phyloP scores from a whole-genome alignment of 2,797 vertebrate genomes.

The Sebastes taczanowskii region DNA sequence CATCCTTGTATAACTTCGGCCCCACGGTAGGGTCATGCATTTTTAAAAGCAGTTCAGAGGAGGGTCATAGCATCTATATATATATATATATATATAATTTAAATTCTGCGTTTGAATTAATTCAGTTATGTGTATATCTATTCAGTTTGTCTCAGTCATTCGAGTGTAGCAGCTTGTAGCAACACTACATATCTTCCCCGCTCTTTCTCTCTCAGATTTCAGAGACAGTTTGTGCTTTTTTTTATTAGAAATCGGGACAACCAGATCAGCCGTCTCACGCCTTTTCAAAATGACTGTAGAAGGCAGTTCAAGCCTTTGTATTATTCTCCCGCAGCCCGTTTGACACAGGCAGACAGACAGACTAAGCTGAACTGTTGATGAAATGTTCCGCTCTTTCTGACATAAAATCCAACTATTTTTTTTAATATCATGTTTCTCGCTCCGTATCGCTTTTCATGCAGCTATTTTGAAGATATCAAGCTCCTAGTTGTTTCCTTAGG shows the following conservation, averaged over 20 bases:
- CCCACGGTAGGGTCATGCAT: constrained; percentile 42
- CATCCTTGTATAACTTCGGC: constrained; percentile 62
- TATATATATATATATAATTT: neutral
- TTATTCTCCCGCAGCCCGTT: neutral
- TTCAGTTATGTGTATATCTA: neutral
- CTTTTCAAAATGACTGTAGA: neutral
- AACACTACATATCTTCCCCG: neutral
- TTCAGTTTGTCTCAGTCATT: neutral
- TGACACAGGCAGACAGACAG: neutral
- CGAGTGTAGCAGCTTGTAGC: neutral
- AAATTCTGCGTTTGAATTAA: constrained; percentile 14
- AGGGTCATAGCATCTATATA: constrained; percentile 47
- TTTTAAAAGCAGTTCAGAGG: constrained; percentile 62
- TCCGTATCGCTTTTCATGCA: neutral
- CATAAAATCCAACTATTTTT: constrained; percentile 1
- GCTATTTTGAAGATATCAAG: neutral
- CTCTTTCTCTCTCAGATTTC: constrained; percentile 11
- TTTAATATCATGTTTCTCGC: neutral
- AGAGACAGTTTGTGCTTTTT: constrained; percentile 30
- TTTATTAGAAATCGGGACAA: constrained; percentile 26
- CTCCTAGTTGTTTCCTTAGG: neutral
- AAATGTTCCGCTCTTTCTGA: neutral
- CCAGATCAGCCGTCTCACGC: constrained; percentile 10
- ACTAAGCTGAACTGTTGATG: neutral
- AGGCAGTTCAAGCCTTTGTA: constrained; percentile 5